phyloP scores from a whole-genome alignment of 2,113 vertebrate genomes.

The Plectropomus leopardus region DNA sequence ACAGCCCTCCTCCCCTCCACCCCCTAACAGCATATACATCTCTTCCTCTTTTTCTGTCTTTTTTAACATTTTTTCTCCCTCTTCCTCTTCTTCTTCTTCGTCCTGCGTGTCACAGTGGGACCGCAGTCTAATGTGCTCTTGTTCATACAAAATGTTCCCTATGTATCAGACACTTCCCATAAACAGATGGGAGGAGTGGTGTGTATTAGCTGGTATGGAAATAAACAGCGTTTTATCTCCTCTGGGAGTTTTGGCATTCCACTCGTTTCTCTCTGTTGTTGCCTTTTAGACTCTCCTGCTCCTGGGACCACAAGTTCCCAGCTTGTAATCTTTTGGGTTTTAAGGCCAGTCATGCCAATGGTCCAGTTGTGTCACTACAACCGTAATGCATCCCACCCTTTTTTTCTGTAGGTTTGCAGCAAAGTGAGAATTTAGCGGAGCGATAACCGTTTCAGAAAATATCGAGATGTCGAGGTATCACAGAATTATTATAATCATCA shows the following conservation, averaged over 20 bases:
- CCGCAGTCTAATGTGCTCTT: slow-evolving; percentile 61
- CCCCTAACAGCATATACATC: slow-evolving; percentile 11
- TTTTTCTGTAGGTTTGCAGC: no score
- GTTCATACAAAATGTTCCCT: slow-evolving; percentile 53
- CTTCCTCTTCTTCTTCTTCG: slow-evolving; percentile 1
- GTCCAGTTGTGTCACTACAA: background rate
- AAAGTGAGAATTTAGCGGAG: no score
- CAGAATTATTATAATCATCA: no score
- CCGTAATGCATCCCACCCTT: background rate
- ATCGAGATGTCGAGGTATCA: no score
- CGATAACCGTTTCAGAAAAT: no score
- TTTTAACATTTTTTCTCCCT: slow-evolving; percentile 43
- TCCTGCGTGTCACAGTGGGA: slow-evolving; percentile 73
- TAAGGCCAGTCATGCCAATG: background rate
- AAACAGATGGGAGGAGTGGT: slow-evolving; percentile 37
- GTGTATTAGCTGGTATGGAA: slow-evolving; percentile 44
- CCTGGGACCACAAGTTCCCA: slow-evolving; percentile 5
- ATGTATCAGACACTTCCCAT: slow-evolving; percentile 60
- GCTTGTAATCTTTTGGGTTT: slow-evolving; percentile 1
- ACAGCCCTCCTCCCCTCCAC: slow-evolving; percentile 18
- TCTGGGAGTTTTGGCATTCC: slow-evolving; percentile 57
- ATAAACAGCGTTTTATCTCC: slow-evolving; percentile 58
- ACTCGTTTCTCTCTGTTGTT: slow-evolving; percentile 45
- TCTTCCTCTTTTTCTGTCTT: slow-evolving; percentile 13
- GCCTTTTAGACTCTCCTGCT: slow-evolving; percentile 34